Conservation (phyloP, 1,140 invertebrate genomes). For the Heliconius hewitsoni region DNA sequence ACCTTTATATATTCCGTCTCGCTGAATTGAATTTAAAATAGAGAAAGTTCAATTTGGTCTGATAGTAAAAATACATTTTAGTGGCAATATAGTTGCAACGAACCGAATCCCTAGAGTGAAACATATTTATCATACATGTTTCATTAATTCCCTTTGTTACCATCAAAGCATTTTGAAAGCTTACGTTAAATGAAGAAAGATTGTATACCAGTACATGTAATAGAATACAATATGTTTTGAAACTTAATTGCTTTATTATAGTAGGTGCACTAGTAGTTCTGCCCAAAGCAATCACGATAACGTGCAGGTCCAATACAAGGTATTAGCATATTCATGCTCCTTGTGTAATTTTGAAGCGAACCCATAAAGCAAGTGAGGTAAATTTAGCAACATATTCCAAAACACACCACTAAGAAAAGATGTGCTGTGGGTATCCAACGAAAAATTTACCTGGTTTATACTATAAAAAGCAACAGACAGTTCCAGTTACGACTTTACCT, state of each 20-base stretch:
- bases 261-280: conserved; percentile 43
- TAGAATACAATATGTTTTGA: conserved; percentile 33
- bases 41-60: conserved; percentile 27
- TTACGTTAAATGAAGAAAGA: conserved; percentile 35
- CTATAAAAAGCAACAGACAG: not conserved
- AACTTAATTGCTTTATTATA: conserved; percentile 49
- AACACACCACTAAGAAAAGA: conserved; percentile 49
- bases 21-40: conserved; percentile 38
- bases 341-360: conserved; percentile 50
- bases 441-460: conserved; percentile 41
- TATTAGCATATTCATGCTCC: conserved; percentile 56
- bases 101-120: conserved; percentile 37
- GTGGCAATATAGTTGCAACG: conserved; percentile 34
- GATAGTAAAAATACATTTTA: conserved; percentile 34
- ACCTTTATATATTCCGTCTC: conserved; percentile 17
- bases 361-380: conserved; percentile 50
- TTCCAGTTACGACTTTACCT: conserved; percentile 19
- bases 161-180: conserved; percentile 34
- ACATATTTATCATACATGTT: conserved; percentile 40
- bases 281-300: conserved; percentile 48
- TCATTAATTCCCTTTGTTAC: conserved; percentile 36
- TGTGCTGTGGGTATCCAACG: conserved; percentile 45
- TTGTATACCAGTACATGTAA: not conserved
- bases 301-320: conserved; percentile 44
- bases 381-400: conserved; percentile 58